phyloP scores from a whole-genome alignment of 2,888 invertebrate genomes.

The Calameuta filiformis region DNA sequence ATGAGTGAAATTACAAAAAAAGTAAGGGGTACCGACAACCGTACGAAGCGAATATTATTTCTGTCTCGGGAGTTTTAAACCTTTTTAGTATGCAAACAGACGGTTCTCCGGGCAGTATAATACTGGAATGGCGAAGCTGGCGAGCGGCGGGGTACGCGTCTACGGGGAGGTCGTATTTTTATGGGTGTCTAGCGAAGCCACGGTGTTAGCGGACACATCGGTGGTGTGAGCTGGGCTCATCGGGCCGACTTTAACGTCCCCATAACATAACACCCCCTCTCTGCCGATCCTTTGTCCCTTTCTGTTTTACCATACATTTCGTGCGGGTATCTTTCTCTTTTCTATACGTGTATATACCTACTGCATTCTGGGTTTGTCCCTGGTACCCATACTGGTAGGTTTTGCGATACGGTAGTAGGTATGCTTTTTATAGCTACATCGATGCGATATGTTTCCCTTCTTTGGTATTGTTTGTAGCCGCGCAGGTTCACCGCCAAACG shows the following conservation, averaged over 20 bases:
- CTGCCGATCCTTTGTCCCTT: background rate
- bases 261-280: slow-evolving; percentile 27
- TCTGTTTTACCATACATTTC: too few species aligned
- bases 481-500: too few species aligned
- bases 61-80: slow-evolving; percentile 53
- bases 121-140: slow-evolving; percentile 32
- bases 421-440: slow-evolving; percentile 24
- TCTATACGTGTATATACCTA: too few species aligned
- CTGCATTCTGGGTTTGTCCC: too few species aligned
- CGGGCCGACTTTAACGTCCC: slow-evolving; percentile 30
- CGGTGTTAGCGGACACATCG: slow-evolving; percentile 29
- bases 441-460: slow-evolving; percentile 9
- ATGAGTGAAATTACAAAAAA: too few species aligned
- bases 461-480: background rate
- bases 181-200: slow-evolving; percentile 31
- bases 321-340: too few species aligned
- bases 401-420: slow-evolving; percentile 6
- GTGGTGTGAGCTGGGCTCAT: slow-evolving; percentile 24
- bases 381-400: too few species aligned
- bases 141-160: slow-evolving; percentile 23
- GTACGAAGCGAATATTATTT: slow-evolving; percentile 44
- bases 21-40: background rate
- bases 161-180: slow-evolving; percentile 34
- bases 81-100: slow-evolving; percentile 59
- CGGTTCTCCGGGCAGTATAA: slow-evolving; percentile 49